phyloP scores from a whole-genome alignment of 1,140 invertebrate species.

The Euura lappo region DNA sequence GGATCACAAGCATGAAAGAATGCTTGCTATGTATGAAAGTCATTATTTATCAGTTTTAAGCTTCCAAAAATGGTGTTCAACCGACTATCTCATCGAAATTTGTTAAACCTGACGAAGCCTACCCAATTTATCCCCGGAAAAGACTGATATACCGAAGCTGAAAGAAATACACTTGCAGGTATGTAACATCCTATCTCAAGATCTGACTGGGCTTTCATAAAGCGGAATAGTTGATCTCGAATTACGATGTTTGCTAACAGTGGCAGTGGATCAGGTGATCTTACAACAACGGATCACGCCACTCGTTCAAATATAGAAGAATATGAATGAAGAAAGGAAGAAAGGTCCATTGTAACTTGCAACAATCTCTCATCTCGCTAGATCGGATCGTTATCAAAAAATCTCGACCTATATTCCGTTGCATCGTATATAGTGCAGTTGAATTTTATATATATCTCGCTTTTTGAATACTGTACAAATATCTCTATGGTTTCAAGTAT shows the following conservation, averaged over 20 bases:
- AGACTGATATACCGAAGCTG: background rate
- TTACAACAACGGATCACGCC: conserved; percentile 22
- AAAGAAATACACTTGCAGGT: background rate
- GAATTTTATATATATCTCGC: background rate
- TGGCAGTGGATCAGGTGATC: background rate
- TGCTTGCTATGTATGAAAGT: too few species aligned
- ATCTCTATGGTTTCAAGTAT: background rate
- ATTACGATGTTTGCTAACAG: conserved; percentile 44
- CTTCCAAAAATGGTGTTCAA: too few species aligned
- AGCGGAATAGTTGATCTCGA: conserved; percentile 25
- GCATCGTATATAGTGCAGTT: background rate
- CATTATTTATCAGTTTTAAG: too few species aligned
- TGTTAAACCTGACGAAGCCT: too few species aligned
- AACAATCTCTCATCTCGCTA: background rate
- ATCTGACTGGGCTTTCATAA: too few species aligned
- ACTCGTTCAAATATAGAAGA: background rate
- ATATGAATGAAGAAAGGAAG: background rate
- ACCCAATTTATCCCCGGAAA: too few species aligned
- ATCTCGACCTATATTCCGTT: background rate
- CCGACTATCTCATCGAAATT: too few species aligned
- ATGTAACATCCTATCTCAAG: background rate
- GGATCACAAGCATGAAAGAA: too few species aligned
- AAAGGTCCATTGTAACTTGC: background rate
- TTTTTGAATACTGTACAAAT: too few species aligned
- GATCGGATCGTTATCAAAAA: background rate